Conservation (phyloP, 1,140 invertebrate genomes). For the Ceratitis capitata region DNA sequence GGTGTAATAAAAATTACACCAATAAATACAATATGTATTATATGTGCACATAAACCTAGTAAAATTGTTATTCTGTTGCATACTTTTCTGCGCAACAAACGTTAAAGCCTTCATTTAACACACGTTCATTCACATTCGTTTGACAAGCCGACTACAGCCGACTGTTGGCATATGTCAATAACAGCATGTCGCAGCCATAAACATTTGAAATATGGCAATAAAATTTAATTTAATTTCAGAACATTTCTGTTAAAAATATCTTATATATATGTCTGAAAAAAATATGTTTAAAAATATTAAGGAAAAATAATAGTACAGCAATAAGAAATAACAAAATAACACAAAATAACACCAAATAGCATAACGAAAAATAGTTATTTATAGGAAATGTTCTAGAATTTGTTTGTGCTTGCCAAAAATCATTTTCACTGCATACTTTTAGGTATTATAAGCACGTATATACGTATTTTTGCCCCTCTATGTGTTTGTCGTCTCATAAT, state of each 20-base stretch:
- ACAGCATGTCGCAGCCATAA: not conserved
- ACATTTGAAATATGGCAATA: slow-evolving; percentile 29
- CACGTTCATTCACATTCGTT: not conserved
- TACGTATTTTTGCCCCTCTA: not conserved
- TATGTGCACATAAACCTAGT: too few species aligned
- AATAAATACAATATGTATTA: too few species aligned
- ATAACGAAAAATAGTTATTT: too few species aligned
- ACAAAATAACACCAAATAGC: too few species aligned
- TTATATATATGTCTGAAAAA: not conserved
- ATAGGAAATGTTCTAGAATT: not conserved
- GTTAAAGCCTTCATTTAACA: rapidly evolving
- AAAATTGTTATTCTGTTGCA: too few species aligned
- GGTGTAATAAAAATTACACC: too few species aligned
- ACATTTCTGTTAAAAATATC: too few species aligned
- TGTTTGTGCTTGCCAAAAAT: not conserved
- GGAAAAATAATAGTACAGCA: not conserved
- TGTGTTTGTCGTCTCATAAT: not conserved
- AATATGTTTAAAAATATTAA: too few species aligned
- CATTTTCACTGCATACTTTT: slow-evolving; percentile 13
- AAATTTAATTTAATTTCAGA: slow-evolving; percentile 35
- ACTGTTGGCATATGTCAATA: not conserved
- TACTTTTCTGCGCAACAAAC: slow-evolving; percentile 18
- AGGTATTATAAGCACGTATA: slow-evolving; percentile 10
- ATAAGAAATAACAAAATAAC: not conserved
- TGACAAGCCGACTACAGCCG: not conserved